Base-by-base conservation (phyloP, 2,113 vertebrate species). In the Tenebrosternarchus preto region DNA sequence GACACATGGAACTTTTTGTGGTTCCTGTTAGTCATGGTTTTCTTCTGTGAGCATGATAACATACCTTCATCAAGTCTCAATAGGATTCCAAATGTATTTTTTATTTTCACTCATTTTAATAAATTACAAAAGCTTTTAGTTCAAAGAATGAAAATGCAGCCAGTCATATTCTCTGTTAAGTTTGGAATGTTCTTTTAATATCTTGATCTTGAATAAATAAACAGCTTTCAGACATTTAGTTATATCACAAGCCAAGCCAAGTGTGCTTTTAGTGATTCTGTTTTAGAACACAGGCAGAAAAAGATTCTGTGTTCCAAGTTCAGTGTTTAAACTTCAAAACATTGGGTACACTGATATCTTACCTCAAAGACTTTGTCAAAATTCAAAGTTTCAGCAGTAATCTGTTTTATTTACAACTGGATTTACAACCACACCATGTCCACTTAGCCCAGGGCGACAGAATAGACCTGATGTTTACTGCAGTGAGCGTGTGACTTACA, bases 401-500 rank as follows among this genome's bases (percentile, higher is more conserved):
- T 77, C 22, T 68, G n/a, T 25, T 70, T 31, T 24, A 9, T 67
- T 73, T 19, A 67, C 56, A 82, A 66, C 12, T 29, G 61, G 24
- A 56, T 63, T 72, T 46, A 43, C 33, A 50, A 57, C 69, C 43
- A 50, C 43, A 50, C 8, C 8, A 50, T 50, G 43, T 15, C 8
- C 36, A 64, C 27, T 79, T 15, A 66, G 33, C 76, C 9, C 15
- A 71, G 12, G 11, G 20, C 27, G 57, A 31, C 6, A 43, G 11
- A 50, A 46, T 33, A 59, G 55, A 70, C 25, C 29, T 15, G 5
- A 17, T 76, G 74, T 59, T 64, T 70, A 76, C 25, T 53, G 78
- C 31, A 77, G 5, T 73, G 63, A 50, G 50, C 57, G 82, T 71
- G 39, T 81, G 72, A 71, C 61, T 50, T 77, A 36, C 75, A 79